Base-by-base conservation (phyloP, 1,140 invertebrate species). In the Copidosoma floridanum region DNA sequence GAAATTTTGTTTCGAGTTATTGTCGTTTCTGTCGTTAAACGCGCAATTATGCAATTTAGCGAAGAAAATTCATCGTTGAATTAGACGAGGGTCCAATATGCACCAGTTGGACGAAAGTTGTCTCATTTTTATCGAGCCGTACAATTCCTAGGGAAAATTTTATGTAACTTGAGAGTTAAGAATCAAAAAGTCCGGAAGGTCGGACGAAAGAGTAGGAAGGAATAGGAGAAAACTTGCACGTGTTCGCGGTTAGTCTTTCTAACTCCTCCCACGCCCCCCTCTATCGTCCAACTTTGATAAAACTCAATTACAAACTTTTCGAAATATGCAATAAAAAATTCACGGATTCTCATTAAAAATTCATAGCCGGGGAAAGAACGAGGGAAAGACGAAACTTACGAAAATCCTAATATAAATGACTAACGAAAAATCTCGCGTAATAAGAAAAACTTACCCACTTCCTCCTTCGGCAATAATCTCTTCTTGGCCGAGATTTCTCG, bases 261-360 rank as follows among this genome's bases (percentile, higher is more conserved):
- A n/a, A n/a, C n/a, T n/a, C n/a, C n/a, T n/a, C n/a, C n/a, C n/a
- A n/a, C n/a, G n/a, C n/a, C n/a, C n/a, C n/a, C n/a, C n/a, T n/a
- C n/a, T n/a, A n/a, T n/a, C n/a, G n/a, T n/a, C 35, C 14, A 54
- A 48, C 50, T 55, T 47, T 37, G 7, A n/a, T 41, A 10, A 55
- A 55, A 61, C 52, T 55, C 43, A 50, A 56, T 55, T 55, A 55
- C 52, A 10, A 61, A 50, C 32, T 55, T 61, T 38, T 48, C 32
- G 38, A 41, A 60, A 60, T 60, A 47, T 47, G 51, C 51, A 55
- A 55, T 55, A 40, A 55, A 55, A 55, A 50, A 41, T 54, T 55
- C 27, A 43, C 1, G 16, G 23, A 2, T 0, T 26, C 26, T 55
- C 52, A 41, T 55, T 55, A 61, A 61, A 61, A 61, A 61, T 55